Evolutionary conservation across 1,140 invertebrate species (phyloP), one percentile per base, ranked within the genome.

Genomic region (Calliphora vicina): DNA sequence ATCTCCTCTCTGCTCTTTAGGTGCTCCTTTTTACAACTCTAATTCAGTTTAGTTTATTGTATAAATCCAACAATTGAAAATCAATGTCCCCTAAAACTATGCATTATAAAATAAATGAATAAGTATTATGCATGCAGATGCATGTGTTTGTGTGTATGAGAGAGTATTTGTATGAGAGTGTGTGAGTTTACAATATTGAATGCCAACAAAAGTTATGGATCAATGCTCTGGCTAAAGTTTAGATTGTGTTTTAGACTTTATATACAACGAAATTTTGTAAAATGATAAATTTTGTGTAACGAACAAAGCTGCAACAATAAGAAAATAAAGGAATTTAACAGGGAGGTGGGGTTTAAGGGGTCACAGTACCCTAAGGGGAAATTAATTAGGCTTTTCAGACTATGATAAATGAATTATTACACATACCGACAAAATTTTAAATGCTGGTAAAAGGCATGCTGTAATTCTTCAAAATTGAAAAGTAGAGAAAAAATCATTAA

Each of bases 161-260:
- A 9, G 0, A 9, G 61, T 67, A 23, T 67, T 10, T 67, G n/a
- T 67, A 20, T 67, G 5, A 10, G 61, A 25, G 61, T 67, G 9
- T 67, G n/a, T 67, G n/a, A 25, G n/a, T 67, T 67, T 25, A 6
- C n/a, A 67, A 25, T 67, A 67, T 67, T 23, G 61, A 23, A 67
- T 67, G 61, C 61, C 61, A 67, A 67, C 61, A 67, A 67, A 67
- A 67, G 61, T 67, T 67, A 67, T 67, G 61, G 61, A 67, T 67
- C 61, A 67, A 67, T 67, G 61, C 61, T 67, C 20, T 67, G 61
- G 20, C 61, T 67, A 67, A 67, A 67, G 61, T 67, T 67, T 67
- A 67, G 61, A 67, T 67, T 23, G 9, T 23, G n/a, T 67, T 67
- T 23, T 12, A 67, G 20, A 67, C 61, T 23, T 23, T 23, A 67